Evolutionary conservation across 2,797 vertebrate species (phyloP), one percentile per base, ranked within the genome.

Genomic region (Epinephelus awoara): DNA sequence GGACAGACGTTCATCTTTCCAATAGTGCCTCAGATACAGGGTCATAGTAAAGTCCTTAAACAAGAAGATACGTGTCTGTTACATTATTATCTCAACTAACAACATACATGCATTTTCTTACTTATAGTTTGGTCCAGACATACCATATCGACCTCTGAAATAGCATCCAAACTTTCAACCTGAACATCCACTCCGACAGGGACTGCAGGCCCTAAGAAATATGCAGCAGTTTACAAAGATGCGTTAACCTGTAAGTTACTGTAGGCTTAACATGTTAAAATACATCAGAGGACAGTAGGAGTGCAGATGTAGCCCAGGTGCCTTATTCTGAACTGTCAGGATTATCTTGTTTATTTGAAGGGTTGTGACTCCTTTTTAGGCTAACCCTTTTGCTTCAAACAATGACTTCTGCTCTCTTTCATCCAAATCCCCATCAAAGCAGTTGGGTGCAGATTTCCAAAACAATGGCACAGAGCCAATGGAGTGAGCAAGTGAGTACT

Each of bases 111-210:
- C 23, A 14, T 56, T 7, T 6, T 50, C n/a, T 17, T 6, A 10
- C 6, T n/a, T 1, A 17, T 4, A 27, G 14, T 23, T n/a, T 47
- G 69, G 5, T 27, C 7, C 58, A 44, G 11, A 83, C 86, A 85
- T 92, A 98, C 97, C 97, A 98, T 98, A 82, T 98, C 97, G 2
- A 99, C 97, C 80, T 99, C 97, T 61, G 97, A 99, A 92, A 99
- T 99, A 61, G 97, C 97, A 85, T 98, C 97, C 90, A 99, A 84
- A 86, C 97, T 99, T 89, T 99, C 97, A 69, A 98, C 97, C 90
- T 99, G 97, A 56, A 98, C 97, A 52, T 98, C 97, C 27, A 98
- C 97, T 0, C 97, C 97, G 38, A 98, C 97, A 47, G 97, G 96
- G 82, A 98, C 96, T 55, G 97, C 96, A 2, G 97, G 97, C 8